These are phyloP conservation scores for Tetrapedia diversipes DNA, from an alignment of 2,888 invertebrate genomes.

Conservation along the genomic window DNA sequence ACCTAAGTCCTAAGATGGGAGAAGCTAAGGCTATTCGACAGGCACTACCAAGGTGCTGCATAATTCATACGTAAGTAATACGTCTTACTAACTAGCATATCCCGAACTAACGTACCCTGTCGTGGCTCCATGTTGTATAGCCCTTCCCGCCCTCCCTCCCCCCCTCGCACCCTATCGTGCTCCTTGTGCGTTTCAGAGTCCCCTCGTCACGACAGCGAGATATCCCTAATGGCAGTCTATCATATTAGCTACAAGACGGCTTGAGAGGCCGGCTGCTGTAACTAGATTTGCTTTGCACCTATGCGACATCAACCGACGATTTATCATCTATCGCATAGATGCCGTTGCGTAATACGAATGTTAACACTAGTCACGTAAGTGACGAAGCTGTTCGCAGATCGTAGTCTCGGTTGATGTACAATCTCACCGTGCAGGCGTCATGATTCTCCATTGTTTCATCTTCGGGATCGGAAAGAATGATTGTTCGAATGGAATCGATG, in stretches of 20 bases:
- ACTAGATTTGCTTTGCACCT: slow-evolving; percentile 73
- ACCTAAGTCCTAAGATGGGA: slow-evolving; percentile 66
- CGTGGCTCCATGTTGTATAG: slow-evolving; percentile 56
- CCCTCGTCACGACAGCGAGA: slow-evolving; percentile 69
- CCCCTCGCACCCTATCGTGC: too few relatives aligned
- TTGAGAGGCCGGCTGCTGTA: slow-evolving; percentile 70
- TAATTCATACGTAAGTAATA: slow-evolving; percentile 81
- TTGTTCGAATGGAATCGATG: too few relatives aligned
- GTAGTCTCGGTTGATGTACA: not conserved
- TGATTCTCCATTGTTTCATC: too few relatives aligned
- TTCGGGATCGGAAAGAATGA: too few relatives aligned
- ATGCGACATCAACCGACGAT: slow-evolving; percentile 69
- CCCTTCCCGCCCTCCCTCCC: slow-evolving; percentile 30
- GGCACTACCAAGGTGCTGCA: slow-evolving; percentile 74
- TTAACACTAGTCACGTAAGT: slow-evolving; percentile 3
- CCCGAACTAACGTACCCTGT: slow-evolving; percentile 65
- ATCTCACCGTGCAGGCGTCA: not conserved
- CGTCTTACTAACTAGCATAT: slow-evolving; percentile 75
- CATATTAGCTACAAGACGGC: slow-evolving; percentile 77
- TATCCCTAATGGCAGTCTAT: slow-evolving; percentile 78
- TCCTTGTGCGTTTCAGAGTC: slow-evolving; percentile 54
- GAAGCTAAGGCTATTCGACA: slow-evolving; percentile 70
- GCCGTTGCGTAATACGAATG: slow-evolving; percentile 13
- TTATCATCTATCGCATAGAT: slow-evolving; percentile 64
- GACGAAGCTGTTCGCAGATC: not conserved